Base-by-base conservation (phyloP, 1,140 invertebrate genomes). In the Alviniconcha marisindica region DNA sequence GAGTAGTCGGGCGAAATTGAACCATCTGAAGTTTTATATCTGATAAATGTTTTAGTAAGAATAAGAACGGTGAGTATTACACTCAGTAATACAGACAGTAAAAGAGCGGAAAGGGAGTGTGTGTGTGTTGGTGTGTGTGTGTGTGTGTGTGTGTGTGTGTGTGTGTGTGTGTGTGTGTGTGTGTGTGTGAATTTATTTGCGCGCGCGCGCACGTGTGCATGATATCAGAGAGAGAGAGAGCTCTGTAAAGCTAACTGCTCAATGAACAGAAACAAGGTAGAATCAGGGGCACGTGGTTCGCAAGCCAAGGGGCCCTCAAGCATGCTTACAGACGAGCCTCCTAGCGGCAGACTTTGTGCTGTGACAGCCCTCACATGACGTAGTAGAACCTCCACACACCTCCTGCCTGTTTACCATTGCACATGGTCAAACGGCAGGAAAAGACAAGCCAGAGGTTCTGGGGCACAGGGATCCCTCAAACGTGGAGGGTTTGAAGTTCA, bases 401-500 rank as follows among this genome's bases (percentile, higher is more conserved):
- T 21, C 10, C 56, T 24, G 2, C 48, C 36, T 80, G 60, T 80
- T 80, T 63, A 66, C 78, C 42, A 36, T 44, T 80, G 60, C 78
- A 76, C 73, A 69, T 69, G 60, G 78, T 66, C 36, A 80, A 60
- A 80, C 78, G 78, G n/a, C 78, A 40, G n/a, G 28, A 28, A 48
- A 77, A 54, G 40, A 54, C 33, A 38, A 81, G 38, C 77, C 40
- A 51, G 44, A 79, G 38, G 33, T 36, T 14, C 77, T 54, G 28
- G 76, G 36, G 76, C 63, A 83, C 31, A 42, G 33, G 60, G 54
- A 1, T 18, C 77, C 38, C 83, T 86, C 83, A 84, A 86, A 86
- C 56, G 82, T 24, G 81, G 83, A 80, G 80, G 80, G 81, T 86
- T 83, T 31, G 74, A 73, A 83, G 83, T 86, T 86, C 83, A 86